A percentile compares a stretch with the other conserved stretches of the same genome.
phyloP scores from a whole-genome alignment of 2,888 invertebrate genomes.

The Amorpha juglandis region DNA sequence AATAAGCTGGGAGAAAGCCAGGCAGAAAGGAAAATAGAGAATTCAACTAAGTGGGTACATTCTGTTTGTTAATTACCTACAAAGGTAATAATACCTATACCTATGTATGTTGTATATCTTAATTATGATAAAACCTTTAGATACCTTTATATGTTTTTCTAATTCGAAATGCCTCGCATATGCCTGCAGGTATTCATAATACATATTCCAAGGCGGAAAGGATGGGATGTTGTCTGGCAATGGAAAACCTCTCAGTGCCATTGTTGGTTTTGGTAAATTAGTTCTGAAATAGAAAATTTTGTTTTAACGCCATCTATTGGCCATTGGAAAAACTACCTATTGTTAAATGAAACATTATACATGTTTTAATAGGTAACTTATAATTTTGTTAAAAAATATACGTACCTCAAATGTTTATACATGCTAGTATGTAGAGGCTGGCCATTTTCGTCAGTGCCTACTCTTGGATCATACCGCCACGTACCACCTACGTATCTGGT shows the following conservation, averaged over 20 bases:
- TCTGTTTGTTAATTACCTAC: too few species aligned
- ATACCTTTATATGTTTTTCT: constrained; percentile 68
- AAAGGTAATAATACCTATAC: too few species aligned
- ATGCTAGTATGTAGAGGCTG: constrained; percentile 87
- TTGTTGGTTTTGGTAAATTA: constrained; percentile 76
- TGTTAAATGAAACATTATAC: too few species aligned
- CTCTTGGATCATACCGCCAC: constrained; percentile 76
- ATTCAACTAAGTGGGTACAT: too few species aligned
- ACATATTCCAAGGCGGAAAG: constrained; percentile 63
- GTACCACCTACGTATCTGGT: constrained; percentile 73
- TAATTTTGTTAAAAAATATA: too few species aligned
- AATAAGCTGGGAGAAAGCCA: neutral
- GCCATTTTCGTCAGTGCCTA: constrained; percentile 83
- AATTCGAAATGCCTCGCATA: constrained; percentile 67
- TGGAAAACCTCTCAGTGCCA: constrained; percentile 70
- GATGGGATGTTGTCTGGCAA: constrained; percentile 63
- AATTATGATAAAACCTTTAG: neutral
- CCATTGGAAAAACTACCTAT: neutral
- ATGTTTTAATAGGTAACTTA: too few species aligned
- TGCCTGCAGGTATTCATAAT: constrained; percentile 64
- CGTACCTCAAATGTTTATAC: constrained; percentile 87
- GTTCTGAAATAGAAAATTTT: constrained; percentile 53
- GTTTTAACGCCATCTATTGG: constrained; percentile 22
- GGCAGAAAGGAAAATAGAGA: too few species aligned
- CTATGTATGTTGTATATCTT: too few species aligned